Percentiles rank a stretch among this genome's conserved stretches.
Conservation (phyloP, 2,113 vertebrate species). For the Mesocricetus auratus region DNA sequence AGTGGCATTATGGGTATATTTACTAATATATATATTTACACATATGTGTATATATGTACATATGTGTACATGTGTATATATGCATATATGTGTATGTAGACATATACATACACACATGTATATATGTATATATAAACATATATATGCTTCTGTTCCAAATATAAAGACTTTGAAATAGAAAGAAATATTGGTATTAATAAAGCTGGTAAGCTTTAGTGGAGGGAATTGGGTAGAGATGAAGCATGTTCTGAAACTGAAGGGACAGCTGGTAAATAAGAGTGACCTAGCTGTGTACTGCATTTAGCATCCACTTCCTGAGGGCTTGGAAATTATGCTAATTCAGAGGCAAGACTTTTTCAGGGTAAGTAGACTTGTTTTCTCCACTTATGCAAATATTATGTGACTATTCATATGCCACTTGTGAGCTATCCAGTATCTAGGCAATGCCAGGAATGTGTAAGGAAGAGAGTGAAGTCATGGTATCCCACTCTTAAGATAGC, state of each 20-base stretch:
- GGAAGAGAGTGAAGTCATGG: neutral
- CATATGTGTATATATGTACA: neutral
- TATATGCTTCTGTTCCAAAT: neutral
- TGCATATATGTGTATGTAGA: no score
- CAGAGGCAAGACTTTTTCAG: neutral
- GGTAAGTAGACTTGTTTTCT: neutral
- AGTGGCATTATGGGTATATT: neutral
- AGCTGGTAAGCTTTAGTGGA: neutral
- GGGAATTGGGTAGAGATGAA: neutral
- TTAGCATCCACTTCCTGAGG: neutral
- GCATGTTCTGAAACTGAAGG: neutral
- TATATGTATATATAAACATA: neutral
- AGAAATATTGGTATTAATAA: neutral
- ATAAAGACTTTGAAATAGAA: neutral
- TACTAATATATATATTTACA: neutral
- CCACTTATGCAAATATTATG: neutral
- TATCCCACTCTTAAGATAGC: neutral
- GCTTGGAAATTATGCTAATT: neutral
- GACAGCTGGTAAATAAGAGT: neutral
- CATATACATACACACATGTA: no score
- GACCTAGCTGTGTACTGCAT: neutral
- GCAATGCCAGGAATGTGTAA: neutral
- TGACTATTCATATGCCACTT: neutral
- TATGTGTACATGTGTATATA: no score
- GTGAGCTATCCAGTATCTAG: neutral